Base-by-base conservation (phyloP, 1,140 invertebrate species). In the Ruditapes philippinarum region DNA sequence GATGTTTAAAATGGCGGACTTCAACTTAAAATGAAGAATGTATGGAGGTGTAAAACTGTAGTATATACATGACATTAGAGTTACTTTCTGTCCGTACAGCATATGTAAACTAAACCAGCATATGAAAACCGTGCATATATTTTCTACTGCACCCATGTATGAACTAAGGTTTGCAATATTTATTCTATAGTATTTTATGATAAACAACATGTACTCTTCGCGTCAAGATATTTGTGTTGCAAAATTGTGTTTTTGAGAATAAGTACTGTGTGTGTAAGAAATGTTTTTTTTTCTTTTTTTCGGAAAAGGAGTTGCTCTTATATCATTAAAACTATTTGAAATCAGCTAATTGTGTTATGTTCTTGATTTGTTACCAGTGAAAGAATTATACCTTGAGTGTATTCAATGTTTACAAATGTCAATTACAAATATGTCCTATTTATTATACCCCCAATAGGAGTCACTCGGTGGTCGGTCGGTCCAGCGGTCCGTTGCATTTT, bases 291-390 rank as follows among this genome's bases (percentile, higher is more conserved):
- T 70, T 45, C 42, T 70, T 17, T 70, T 14, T 38, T 70, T 45
- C 42, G 65, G 17, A 70, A 38, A 70, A 70, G 11, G 42, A 45
- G 36, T 70, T 70, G 65, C 65, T 70, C 65, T 70, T 22, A 70
- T 14, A 70, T 70, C 5, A 70, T 70, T 28, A 70, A 70, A 70
- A 33, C 36, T 4, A 70, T 38, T 70, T 70, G 14, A 70, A 38
- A 40, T 33, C 36, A 19, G 14, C 9, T 11, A n/a, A n/a, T n/a
- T 28, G 22, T 31, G 65, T 70, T 70, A 12, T 57, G 31, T 28
- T 70, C n/a, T 70, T 33, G 60, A 65, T 57, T 57, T 57, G 5
- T 14, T n/a, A n/a, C n/a, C n/a, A n/a, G n/a, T n/a, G n/a, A n/a
- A n/a, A n/a, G n/a, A n/a, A n/a, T n/a, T n/a, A n/a, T n/a, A n/a